These are phyloP conservation scores for Verasper variegatus DNA, from an alignment of 2,113 vertebrate genomes.

Conservation along the genomic window DNA sequence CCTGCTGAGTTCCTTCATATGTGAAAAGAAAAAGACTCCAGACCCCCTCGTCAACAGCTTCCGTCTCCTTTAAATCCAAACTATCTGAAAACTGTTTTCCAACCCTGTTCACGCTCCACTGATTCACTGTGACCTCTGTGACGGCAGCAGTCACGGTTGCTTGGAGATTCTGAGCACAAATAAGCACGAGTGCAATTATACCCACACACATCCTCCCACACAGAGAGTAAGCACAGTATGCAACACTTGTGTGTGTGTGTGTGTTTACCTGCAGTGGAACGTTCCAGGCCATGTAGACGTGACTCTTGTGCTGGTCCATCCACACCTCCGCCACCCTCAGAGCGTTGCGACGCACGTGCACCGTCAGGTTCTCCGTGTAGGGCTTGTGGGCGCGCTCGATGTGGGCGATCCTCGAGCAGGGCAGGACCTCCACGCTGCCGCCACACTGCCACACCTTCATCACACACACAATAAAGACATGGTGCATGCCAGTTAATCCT, in stretches of 20 bases:
- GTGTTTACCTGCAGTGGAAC: conserved; percentile 88
- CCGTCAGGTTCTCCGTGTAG: conserved; percentile 93
- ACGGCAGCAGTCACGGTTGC: neutral
- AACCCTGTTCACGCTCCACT: no score
- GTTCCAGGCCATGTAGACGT: conserved; percentile 99
- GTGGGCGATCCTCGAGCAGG: conserved; percentile 94
- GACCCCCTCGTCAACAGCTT: no score
- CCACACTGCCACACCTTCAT: conserved; percentile 96
- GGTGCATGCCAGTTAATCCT: neutral
- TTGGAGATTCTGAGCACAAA: conserved; percentile 15
- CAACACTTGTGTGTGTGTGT: neutral
- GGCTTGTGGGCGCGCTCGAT: conserved; percentile 97
- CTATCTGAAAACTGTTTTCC: no score
- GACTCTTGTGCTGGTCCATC: conserved; percentile 96
- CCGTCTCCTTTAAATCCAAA: no score
- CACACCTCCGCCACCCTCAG: conserved; percentile 94
- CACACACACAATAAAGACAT: neutral
- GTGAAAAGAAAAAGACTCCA: no score
- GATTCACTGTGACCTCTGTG: neutral
- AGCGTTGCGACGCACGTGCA: conserved; percentile 92
- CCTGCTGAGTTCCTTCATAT: no score
- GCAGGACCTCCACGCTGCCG: conserved; percentile 96
- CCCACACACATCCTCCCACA: conserved; percentile 2
- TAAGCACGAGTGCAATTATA: neutral
- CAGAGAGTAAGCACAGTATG: neutral